Evolutionary conservation across 1,140 invertebrate genomes (phyloP).

Genomic region (Ylistrum balloti): DNA sequence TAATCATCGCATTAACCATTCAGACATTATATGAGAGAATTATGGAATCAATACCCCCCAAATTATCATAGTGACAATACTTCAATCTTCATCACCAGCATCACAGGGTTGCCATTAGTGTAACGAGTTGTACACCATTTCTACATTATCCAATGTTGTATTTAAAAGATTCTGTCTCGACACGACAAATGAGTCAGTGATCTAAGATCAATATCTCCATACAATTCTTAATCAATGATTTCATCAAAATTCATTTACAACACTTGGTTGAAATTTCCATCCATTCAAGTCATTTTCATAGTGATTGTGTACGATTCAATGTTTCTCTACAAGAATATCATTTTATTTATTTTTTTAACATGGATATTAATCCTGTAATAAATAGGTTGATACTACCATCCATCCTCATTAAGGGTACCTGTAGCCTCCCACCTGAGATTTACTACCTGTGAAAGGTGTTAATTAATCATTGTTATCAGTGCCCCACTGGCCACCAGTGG

Average conservation of each 20-base stretch:
- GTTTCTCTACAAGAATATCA: not conserved
- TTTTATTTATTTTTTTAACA: not conserved
- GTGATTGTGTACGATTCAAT: not conserved
- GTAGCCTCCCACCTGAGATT: constrained; percentile 30
- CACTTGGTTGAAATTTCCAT: constrained; percentile 17
- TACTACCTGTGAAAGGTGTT: not conserved
- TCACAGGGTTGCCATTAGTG: not conserved
- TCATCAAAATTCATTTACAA: constrained; percentile 30
- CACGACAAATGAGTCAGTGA: not conserved
- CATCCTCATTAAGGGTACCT: not conserved
- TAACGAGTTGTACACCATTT: not conserved
- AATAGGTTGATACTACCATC: not conserved
- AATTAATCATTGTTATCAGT: constrained; percentile 7
- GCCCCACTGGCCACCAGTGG: not conserved
- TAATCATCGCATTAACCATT: not conserved
- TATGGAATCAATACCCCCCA: not conserved
- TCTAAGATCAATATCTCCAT: constrained; percentile 11
- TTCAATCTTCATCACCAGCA: not conserved
- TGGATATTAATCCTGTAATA: not conserved
- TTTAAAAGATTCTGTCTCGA: not conserved
- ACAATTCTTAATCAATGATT: not conserved
- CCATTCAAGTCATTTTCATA: not conserved
- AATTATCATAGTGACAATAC: not conserved
- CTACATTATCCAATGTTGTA: not conserved
- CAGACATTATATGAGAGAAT: not conserved